Evolutionary conservation across 2,888 invertebrate species (phyloP).

Genomic region (Drosophila formosana): DNA sequence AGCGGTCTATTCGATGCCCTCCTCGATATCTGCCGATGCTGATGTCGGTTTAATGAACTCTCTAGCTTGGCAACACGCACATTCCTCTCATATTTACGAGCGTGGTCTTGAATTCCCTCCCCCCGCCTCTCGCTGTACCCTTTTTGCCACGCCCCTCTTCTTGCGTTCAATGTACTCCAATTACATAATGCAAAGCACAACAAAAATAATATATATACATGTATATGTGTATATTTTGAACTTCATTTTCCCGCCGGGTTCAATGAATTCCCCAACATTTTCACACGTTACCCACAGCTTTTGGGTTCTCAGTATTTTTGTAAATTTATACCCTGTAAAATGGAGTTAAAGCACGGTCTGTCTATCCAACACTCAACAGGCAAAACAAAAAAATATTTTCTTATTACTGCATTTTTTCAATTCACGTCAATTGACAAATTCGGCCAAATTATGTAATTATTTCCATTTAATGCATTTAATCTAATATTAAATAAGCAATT

Average conservation of each 20-base stretch:
- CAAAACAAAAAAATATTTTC: neutral
- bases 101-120: neutral
- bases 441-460: too few species aligned
- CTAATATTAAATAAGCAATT: too few species aligned
- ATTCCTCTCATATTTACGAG: slow-evolving; percentile 63
- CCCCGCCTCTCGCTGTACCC: too few species aligned
- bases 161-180: slow-evolving; percentile 21
- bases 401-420: too few species aligned
- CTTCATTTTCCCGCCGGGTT: slow-evolving; percentile 50
- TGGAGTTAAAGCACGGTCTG: too few species aligned
- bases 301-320: slow-evolving; percentile 11
- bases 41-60: slow-evolving; percentile 51
- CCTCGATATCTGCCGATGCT: slow-evolving; percentile 14
- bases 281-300: slow-evolving; percentile 58
- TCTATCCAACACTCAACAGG: neutral
- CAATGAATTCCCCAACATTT: slow-evolving; percentile 70
- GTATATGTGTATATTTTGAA: slow-evolving; percentile 10
- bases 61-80: slow-evolving; percentile 43
- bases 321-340: neutral
- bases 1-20: slow-evolving; percentile 1
- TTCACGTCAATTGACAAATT: too few species aligned
- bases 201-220: slow-evolving; percentile 3
- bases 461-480: too few species aligned
- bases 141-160: neutral
- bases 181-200: slow-evolving; percentile 59